Evolutionary conservation across 2,113 vertebrate genomes (phyloP), one percentile per base, ranked within the genome.

Genomic region (Prinia subflava): DNA sequence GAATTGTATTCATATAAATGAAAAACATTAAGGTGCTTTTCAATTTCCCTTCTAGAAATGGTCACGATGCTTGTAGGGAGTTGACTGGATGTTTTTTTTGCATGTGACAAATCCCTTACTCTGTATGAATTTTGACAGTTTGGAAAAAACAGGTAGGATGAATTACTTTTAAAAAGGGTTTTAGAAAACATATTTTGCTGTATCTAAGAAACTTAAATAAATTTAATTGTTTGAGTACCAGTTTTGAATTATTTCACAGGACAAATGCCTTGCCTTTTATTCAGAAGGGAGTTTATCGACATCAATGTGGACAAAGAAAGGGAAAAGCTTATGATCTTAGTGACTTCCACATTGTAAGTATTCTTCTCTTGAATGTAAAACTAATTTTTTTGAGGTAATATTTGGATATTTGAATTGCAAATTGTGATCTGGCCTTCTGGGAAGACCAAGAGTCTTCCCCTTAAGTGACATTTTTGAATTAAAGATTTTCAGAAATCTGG

Each of bases 81-180:
- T 95, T 98, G 91, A 96, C 97, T 85, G 98, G 98, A 49, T 98
- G 98, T 94, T 99, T 98, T 94, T 94, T 99, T 99, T 41, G 44
- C 63, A 10, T 98, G 95, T 76, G 98, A 99, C 74, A 91, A 80
- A 47, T 98, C 98, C 21, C 94, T 99, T 67, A 98, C 98, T 16
- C 93, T 99, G 31, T 99, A 98, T 15, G 98, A 98, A 91, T 98
- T 98, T 93, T 91, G 97, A 18, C 97, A 98, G n/a, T 99, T 99
- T 97, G 98, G 98, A 86, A 98, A 98, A 97, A 98, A 98, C 68
- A 98, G 98, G 98, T 98, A 95, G 39, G 93, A 47, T 62, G 3
- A 78, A 44, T 75, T 90, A 59, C 11, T 56, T 60, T 65, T 64
- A 4, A 10, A 74, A 90, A 92, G 20, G 6, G 8, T 37, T 82